Conservation (phyloP, 2,113 vertebrate species). For the Scolopax mira region DNA sequence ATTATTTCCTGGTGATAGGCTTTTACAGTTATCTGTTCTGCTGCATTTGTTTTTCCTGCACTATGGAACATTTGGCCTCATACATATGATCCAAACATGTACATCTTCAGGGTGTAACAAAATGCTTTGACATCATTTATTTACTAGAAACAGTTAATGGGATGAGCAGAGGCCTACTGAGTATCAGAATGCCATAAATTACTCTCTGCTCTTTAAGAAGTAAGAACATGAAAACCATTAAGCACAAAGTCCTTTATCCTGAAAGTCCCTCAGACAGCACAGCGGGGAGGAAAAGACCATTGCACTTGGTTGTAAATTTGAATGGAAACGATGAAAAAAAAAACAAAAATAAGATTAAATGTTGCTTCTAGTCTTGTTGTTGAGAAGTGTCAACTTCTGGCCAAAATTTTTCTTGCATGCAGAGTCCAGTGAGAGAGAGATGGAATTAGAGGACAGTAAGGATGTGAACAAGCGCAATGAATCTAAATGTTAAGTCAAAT, state of each 20-base stretch:
- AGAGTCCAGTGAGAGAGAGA: not conserved
- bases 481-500: not conserved
- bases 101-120: constrained; percentile 9
- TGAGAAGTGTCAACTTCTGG: not conserved
- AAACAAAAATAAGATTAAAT: not conserved
- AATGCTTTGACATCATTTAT: constrained; percentile 9
- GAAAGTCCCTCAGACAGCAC: not conserved
- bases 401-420: not conserved
- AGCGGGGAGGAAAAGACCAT: not conserved
- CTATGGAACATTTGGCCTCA: not conserved
- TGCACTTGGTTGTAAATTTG: not conserved
- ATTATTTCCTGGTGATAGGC: not conserved
- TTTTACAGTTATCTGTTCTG: not conserved
- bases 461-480: not conserved
- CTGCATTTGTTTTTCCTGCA: not conserved
- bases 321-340: not conserved
- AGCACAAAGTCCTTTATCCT: not conserved
- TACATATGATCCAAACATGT: not conserved
- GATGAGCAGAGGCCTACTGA: not conserved
- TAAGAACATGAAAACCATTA: not conserved
- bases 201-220: not conserved
- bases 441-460: not conserved
- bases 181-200: not conserved
- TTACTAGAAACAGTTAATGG: constrained; percentile 2
- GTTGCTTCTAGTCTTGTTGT: not conserved